Evolutionary conservation across 2,113 vertebrate genomes (phyloP), one percentile per base, ranked within the genome.

Genomic region (Plecturocebus donacophilus): DNA sequence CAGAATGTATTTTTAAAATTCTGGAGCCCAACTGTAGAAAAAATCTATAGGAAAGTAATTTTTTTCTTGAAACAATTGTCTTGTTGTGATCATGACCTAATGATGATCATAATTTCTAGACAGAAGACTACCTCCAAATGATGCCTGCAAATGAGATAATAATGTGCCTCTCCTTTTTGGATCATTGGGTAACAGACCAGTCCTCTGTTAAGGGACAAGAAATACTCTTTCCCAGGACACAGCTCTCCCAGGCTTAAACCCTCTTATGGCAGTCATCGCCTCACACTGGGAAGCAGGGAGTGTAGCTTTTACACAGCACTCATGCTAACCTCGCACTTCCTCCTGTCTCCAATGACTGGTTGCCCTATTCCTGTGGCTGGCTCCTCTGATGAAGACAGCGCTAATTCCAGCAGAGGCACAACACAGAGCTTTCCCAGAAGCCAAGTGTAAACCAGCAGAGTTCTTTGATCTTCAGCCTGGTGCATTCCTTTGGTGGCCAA

Each of bases 401-500:
- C 79, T 92, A 97, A 97, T 97, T 95, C 95, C 76, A 97, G 93
- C 90, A 90, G 76, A 77, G 71, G 56, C 80, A 96, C 83, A 64
- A n/a, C 93, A 88, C 76, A 90, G 49, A 94, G 68, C 81, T 81
- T 19, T 61, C 52, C 35, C 54, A 61, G 40, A 30, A n/a, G 96
- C 97, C 96, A 97, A 97, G 91, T 94, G 61, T 32, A 79, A 96
- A 90, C 93, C 91, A 95, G 47, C 92, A 38, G 71, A 92, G 76
- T 56, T 76, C 97, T 98, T 98, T 98, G 96, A 98, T 98, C 95
- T 97, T 38, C 87, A 96, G 96, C 96, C 96, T 96, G 76, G 56
- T 82, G 96, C 96, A 96, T 98, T 97, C 97, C 95, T 97, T 93
- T 87, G 64, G 96, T 95, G 95, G 81, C 75, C 97, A 97, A 95